A percentile compares a stretch with the other conserved stretches of the same genome.
These are phyloP conservation scores for Menura novaehollandiae DNA, from an alignment of 2,113 vertebrate species.

Conservation along the genomic window DNA sequence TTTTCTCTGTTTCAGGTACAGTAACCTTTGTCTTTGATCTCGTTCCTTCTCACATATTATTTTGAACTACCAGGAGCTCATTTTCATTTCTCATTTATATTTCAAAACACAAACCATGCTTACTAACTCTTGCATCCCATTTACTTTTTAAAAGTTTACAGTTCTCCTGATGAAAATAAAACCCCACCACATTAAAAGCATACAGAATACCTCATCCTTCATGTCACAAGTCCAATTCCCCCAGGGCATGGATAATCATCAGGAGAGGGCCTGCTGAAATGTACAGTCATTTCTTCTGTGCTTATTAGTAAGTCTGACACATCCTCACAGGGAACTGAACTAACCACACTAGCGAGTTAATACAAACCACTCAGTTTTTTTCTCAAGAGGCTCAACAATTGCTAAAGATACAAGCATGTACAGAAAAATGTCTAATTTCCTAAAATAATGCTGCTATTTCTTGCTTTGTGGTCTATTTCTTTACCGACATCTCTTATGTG, in stretches of 20 bases:
- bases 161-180: neutral
- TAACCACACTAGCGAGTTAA: neutral
- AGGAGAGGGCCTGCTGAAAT: neutral
- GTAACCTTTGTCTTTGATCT: neutral
- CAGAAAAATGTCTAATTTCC: neutral
- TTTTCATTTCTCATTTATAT: neutral
- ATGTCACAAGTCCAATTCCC: accelerated
- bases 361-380: neutral
- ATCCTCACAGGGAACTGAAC: neutral
- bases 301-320: neutral
- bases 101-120: neutral
- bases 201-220: neutral
- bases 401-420: neutral
- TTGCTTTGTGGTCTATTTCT: neutral
- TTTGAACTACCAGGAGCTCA: neutral
- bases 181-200: neutral
- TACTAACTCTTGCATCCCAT: neutral
- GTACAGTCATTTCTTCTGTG: neutral
- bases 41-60: neutral
- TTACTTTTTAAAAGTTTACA: neutral
- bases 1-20: neutral
- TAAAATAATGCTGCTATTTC: neutral
- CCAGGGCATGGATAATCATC: neutral
- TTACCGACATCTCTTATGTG: neutral
- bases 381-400: neutral